Evolutionary conservation across 2,113 vertebrate species (phyloP), one percentile per base, ranked within the genome.

Genomic region (Cyphomyrus plagiostoma): DNA sequence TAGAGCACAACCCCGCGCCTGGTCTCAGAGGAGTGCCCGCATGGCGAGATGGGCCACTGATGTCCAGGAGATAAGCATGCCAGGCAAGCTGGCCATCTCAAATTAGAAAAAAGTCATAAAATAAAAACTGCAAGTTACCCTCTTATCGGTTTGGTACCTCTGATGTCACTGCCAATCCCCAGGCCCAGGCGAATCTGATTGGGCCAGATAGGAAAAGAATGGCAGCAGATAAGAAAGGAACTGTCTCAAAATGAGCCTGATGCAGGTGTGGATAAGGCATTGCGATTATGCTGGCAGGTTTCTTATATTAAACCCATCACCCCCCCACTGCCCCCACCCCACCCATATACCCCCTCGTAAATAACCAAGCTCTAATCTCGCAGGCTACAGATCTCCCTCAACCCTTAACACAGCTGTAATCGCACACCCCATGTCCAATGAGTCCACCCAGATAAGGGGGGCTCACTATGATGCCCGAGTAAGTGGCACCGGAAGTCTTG

Each of bases 171-270:
- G 80, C 88, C 90, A 90, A 80, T 89, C 90, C 39, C 91, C 93
- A 93, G 91, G 92, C 93, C 91, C 39, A 90, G 95, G 94, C 93
- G 95, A 94, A 95, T 95, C 93, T 95, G 95, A 96, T 95, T 95
- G 94, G 93, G 91, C 93, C 62, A 92, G 94, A 96, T 95, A 95
- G 93, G 92, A 89, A 93, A 91, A 94, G 95, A 96, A 95, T 94
- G 94, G 92, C 94, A 93, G 91, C 91, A 93, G 95, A 96, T 95
- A 96, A 96, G 94, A 89, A 90, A 77, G 92, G 93, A 95, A 94
- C 93, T 95, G 95, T 95, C 90, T 94, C 91, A 93, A 93, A 95
- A 95, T 90, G 91, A 94, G 92, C 92, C 94, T 91, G 95, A 96
- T 96, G 93, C 93, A 93, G 94, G 92, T 30, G 77, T 87, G 94